phyloP scores from a whole-genome alignment of 1,140 invertebrate genomes.

The Gryon sp. region DNA sequence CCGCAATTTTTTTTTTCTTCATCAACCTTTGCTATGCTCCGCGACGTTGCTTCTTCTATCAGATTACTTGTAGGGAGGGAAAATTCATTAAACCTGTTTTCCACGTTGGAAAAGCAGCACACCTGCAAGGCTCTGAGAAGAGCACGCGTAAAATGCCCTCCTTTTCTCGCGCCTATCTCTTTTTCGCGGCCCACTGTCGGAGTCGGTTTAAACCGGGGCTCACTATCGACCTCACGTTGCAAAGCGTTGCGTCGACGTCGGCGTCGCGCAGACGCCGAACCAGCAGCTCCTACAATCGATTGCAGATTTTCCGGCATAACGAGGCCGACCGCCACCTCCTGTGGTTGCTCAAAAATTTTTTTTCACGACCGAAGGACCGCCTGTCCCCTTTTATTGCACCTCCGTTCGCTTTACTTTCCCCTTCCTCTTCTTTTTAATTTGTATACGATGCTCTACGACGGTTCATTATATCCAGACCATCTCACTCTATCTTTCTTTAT shows the following conservation, averaged over 20 bases:
- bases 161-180: constrained; percentile 59
- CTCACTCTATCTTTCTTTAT: too few species aligned
- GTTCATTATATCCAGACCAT: constrained; percentile 11
- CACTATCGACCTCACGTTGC: constrained; percentile 75
- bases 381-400: neutral
- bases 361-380: constrained; percentile 33
- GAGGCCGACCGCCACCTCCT: constrained; percentile 71
- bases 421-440: constrained; percentile 32
- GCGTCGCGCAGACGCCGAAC: constrained; percentile 73
- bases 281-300: constrained; percentile 71
- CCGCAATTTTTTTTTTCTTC: too few species aligned
- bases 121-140: too few species aligned
- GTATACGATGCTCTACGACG: constrained; percentile 4
- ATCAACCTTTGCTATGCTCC: too few species aligned
- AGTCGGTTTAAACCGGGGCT: constrained; percentile 75
- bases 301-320: constrained; percentile 76
- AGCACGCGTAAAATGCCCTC: constrained; percentile 36
- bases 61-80: constrained; percentile 12
- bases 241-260: constrained; percentile 74
- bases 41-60: too few species aligned
- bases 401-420: too few species aligned
- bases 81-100: constrained; percentile 25
- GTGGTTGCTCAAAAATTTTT: constrained; percentile 71
- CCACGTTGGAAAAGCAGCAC: constrained; percentile 10
- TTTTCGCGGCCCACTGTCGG: constrained; percentile 69